Evolutionary conservation across 2,888 invertebrate genomes (phyloP).

Genomic region (Lycaena phlaeas): DNA sequence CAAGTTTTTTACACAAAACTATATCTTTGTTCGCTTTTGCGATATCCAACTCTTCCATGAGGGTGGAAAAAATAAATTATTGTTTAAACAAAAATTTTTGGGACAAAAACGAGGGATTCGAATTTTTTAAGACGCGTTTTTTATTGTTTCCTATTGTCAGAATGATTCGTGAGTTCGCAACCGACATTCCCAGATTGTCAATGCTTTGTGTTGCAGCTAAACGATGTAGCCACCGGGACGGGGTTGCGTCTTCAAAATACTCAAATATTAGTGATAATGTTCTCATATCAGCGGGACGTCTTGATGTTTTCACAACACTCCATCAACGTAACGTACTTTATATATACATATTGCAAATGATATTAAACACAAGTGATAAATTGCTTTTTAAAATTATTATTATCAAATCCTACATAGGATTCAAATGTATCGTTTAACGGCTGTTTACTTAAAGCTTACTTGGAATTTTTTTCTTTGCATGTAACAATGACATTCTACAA

Average conservation of each 20-base stretch:
- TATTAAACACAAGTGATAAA: constrained; percentile 21
- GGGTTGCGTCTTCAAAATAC: constrained; percentile 35
- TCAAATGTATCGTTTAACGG: not conserved
- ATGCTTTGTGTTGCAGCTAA: constrained; percentile 54
- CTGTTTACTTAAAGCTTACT: not conserved
- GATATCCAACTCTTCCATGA: constrained; percentile 61
- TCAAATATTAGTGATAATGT: constrained; percentile 56
- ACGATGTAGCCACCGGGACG: constrained; percentile 40
- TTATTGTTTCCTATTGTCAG: constrained; percentile 60
- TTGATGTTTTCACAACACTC: constrained; percentile 57
- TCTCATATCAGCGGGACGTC: constrained; percentile 63
- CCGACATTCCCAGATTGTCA: constrained; percentile 68
- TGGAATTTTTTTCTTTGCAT: not conserved
- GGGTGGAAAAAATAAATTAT: constrained; percentile 51
- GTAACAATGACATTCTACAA: not conserved
- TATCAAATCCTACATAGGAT: not conserved
- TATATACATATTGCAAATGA: constrained; percentile 31
- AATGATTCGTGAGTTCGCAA: constrained; percentile 57
- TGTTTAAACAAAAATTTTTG: constrained; percentile 58
- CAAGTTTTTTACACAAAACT: constrained; percentile 47
- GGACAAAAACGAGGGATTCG: constrained; percentile 52
- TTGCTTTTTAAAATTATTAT: constrained; percentile 1
- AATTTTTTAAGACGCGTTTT: constrained; percentile 49
- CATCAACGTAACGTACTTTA: constrained; percentile 25
- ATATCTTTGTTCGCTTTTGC: constrained; percentile 60